Evolutionary conservation across 2,888 invertebrate genomes (phyloP).

Genomic region (Pseudeuparius sepicola): DNA sequence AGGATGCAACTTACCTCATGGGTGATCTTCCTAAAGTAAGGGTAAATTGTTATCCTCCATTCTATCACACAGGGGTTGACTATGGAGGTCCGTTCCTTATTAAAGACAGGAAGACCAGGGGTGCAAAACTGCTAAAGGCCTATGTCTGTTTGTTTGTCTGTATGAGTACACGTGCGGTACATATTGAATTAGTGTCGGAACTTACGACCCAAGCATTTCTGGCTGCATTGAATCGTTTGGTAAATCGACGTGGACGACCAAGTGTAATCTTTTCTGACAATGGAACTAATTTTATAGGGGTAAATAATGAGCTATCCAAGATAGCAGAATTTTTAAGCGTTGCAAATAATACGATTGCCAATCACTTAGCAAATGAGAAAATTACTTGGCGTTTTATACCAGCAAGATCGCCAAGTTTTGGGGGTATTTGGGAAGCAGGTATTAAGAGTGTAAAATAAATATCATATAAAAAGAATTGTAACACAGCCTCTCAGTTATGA

Average conservation of each 20-base stretch:
- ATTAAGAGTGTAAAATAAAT: no score
- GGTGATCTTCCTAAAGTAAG: conserved; percentile 23
- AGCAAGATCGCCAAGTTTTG: conserved; percentile 21
- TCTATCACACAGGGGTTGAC: conserved; percentile 24
- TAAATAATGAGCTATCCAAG: conserved; percentile 11
- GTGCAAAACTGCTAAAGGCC: conserved; percentile 18
- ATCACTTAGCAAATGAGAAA: conserved; percentile 11
- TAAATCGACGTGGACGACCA: conserved; percentile 9
- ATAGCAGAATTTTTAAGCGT: conserved; percentile 7
- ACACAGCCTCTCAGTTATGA: no score
- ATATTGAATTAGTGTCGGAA: no score
- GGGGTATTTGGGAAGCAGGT: conserved; percentile 17
- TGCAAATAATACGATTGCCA: conserved; percentile 5
- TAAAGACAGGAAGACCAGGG: conserved; percentile 22
- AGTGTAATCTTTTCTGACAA: conserved; percentile 10
- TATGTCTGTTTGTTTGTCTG: no score
- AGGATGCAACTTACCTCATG: no score
- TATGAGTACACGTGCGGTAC: no score
- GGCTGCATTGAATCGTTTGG: conserved; percentile 6
- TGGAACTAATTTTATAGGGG: conserved; percentile 9
- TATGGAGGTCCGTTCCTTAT: conserved; percentile 25
- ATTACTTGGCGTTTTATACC: conserved; percentile 19
- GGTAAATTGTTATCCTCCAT: conserved; percentile 21
- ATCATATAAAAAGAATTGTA: no score
- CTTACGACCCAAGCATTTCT: conserved; percentile 8